Evolutionary conservation across 2,797 vertebrate genomes (phyloP), one percentile per base, ranked within the genome.

Genomic region (Gobionotothen gibberifrons): DNA sequence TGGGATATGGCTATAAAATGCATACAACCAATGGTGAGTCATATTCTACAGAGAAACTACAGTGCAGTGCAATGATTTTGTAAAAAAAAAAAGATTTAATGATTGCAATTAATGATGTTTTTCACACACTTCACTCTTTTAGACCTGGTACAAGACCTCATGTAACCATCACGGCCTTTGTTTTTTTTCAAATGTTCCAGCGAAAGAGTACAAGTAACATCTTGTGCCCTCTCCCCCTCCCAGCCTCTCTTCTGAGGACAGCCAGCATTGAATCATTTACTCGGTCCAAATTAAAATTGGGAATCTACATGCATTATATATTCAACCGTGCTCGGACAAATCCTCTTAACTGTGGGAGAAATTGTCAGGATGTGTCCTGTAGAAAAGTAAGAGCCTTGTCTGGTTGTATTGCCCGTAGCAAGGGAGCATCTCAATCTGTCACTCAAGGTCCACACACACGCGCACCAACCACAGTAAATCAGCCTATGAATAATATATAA

Each of bases 401-500:
- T 90, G 10, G 83, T 91, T 90, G 85, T 89, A 90, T 91, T 76
- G 89, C 92, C 90, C 19, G 75, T 87, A 92, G 91, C 92, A 82
- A 91, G 77, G 83, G 86, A 93, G 89, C 89, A 88, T 90, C 91
- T 91, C 90, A 92, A 92, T 91, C 89, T 92, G 86, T 92, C 93
- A 90, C 89, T 92, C 90, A 89, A 80, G 66, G 66, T 73, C 59
- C 78, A 76, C 64, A 70, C 76, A 80, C 70, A 69, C 59, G 32
- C 32, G 36, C 1, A 70, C 52, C 39, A 58, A 70, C 68, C 72
- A 79, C 84, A 90, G 91, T 93, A 94, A 91, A 88, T 90, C 84
- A 92, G 88, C 85, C 87, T 86, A 95, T 96, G 90, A 95, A 96
- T 96, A 93, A 97, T 95, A 94, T 87, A 94, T 91, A 83, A 81